These are phyloP conservation scores for Paracyprichromis sp. DNA, from an alignment of 2,113 vertebrate species.

Conservation along the genomic window DNA sequence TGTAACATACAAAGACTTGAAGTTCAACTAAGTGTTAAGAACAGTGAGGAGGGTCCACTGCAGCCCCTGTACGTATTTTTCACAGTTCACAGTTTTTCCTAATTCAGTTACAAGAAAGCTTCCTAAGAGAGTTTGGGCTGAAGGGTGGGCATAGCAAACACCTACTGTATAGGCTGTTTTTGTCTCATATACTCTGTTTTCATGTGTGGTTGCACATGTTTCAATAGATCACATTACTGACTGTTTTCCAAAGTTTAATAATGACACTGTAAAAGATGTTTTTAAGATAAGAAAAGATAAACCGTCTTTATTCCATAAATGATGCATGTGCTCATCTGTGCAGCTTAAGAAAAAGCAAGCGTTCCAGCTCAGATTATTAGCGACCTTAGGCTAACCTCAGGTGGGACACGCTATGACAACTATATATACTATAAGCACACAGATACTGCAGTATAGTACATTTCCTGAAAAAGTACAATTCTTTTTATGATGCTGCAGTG, in stretches of 20 bases:
- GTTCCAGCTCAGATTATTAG: background rate
- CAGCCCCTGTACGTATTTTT: background rate
- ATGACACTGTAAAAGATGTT: background rate
- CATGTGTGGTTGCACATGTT: background rate
- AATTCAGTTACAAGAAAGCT: background rate
- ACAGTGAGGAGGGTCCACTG: background rate
- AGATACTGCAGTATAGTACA: background rate
- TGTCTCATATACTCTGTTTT: background rate
- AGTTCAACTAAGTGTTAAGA: background rate
- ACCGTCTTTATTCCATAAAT: background rate
- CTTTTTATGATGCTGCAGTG: background rate
- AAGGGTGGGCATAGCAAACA: background rate
- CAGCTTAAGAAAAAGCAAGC: background rate
- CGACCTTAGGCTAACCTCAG: background rate
- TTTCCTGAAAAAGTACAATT: background rate
- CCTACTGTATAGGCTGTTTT: accelerated
- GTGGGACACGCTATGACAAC: background rate
- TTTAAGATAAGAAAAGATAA: background rate
- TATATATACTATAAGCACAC: accelerated
- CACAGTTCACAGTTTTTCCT: background rate
- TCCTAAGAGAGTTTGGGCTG: background rate
- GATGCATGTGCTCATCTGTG: background rate
- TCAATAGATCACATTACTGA: background rate
- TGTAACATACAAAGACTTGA: background rate
- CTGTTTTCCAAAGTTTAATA: background rate